Evolutionary conservation across 2,888 invertebrate species (phyloP).

Genomic region (Trimorus sp.): DNA sequence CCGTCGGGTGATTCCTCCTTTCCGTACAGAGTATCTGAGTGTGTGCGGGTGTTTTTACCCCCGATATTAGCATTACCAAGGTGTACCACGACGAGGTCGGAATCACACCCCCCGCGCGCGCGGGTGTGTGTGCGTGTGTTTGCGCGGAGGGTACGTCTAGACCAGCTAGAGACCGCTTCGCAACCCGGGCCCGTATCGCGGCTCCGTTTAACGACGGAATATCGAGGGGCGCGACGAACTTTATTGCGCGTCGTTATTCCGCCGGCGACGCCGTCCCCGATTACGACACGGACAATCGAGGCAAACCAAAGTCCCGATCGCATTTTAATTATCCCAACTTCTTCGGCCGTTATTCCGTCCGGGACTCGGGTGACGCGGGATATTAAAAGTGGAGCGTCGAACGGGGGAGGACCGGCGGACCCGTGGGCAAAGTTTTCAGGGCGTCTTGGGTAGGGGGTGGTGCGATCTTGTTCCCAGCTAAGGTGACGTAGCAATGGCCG

Average conservation of each 20-base stretch:
- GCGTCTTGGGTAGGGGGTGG: too few species aligned
- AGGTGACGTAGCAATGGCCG: too few species aligned
- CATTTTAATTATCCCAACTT: constrained; percentile 39
- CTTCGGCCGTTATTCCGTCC: not conserved
- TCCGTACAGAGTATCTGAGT: too few species aligned
- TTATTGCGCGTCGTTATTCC: constrained; percentile 68
- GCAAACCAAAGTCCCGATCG: constrained; percentile 41
- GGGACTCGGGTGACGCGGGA: not conserved
- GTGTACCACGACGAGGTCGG: too few species aligned
- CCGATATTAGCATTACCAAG: too few species aligned
- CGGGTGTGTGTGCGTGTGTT: constrained; percentile 70
- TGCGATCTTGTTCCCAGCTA: too few species aligned
- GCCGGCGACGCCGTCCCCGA: constrained; percentile 61
- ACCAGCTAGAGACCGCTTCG: constrained; percentile 70
- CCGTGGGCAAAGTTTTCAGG: too few species aligned
- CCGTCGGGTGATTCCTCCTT: too few species aligned
- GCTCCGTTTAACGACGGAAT: constrained; percentile 75
- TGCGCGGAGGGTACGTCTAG: constrained; percentile 57
- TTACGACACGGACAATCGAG: constrained; percentile 46
- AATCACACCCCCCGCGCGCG: too few species aligned
- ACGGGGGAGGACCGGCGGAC: not conserved
- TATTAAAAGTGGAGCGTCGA: constrained; percentile 2
- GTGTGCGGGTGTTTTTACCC: too few species aligned
- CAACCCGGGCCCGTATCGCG: constrained; percentile 76
- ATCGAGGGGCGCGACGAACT: constrained; percentile 71